Percentiles rank a stretch among this genome's conserved stretches.
These are phyloP conservation scores for Percopsis transmontana DNA, from an alignment of 2,113 vertebrate genomes.

Conservation along the genomic window DNA sequence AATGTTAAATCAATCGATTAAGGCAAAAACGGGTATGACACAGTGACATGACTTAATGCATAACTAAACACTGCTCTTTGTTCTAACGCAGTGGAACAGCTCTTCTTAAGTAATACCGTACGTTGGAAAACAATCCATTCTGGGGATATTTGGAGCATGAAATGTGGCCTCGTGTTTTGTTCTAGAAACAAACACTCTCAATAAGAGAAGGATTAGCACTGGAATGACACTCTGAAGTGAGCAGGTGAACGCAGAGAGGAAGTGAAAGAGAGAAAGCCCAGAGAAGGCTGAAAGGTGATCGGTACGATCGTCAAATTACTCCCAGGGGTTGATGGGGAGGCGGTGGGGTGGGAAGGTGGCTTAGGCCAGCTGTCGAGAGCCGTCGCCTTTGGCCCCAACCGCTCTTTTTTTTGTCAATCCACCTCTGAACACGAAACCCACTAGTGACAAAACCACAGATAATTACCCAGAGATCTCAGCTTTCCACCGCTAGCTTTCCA, in stretches of 20 bases:
- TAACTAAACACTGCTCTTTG: conserved; percentile 55
- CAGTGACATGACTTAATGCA: conserved; percentile 73
- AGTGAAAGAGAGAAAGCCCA: not conserved
- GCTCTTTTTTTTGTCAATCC: too few relatives aligned
- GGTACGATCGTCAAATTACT: conserved; percentile 38
- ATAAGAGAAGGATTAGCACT: conserved; percentile 25
- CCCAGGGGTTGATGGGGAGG: conserved; percentile 16
- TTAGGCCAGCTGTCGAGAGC: too few relatives aligned
- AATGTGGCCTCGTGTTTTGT: conserved; percentile 24
- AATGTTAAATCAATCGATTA: conserved; percentile 58
- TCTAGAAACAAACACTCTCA: conserved; percentile 6
- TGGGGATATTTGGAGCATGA: conserved; percentile 3
- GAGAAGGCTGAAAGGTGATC: not conserved
- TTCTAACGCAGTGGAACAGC: too few relatives aligned
- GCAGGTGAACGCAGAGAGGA: conserved; percentile 4
- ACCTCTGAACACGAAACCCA: not conserved
- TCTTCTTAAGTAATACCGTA: too few relatives aligned
- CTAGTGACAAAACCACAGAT: conserved; percentile 19
- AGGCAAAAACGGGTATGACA: conserved; percentile 76
- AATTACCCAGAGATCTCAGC: not conserved
- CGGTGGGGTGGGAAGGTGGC: too few relatives aligned
- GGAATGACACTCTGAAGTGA: conserved; percentile 11
- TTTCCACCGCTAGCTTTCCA: not conserved
- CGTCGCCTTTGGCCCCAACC: too few relatives aligned
- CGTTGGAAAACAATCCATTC: too few relatives aligned